These are phyloP conservation scores for Spisula solida DNA, from an alignment of 2,888 invertebrate species.

Conservation along the genomic window DNA sequence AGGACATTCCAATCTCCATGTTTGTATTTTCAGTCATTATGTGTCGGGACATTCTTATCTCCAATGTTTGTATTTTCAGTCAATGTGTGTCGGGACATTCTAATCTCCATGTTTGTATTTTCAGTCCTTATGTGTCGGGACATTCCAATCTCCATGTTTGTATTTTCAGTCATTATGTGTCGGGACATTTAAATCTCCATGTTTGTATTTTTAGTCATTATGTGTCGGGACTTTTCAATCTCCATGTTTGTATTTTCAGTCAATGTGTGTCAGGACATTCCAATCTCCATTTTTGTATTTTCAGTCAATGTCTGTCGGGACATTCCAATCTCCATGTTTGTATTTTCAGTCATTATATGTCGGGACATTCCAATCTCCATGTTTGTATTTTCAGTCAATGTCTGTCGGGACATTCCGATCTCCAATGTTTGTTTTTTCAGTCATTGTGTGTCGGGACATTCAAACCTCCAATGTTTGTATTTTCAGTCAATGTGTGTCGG, in stretches of 20 bases:
- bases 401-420: no score
- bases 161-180: slow-evolving; percentile 94
- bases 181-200: slow-evolving; percentile 98
- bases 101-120: slow-evolving; percentile 98
- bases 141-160: no score
- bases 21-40: no score
- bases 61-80: slow-evolving; percentile 88
- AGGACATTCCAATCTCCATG: slow-evolving; percentile 98
- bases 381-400: no score
- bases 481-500: slow-evolving; percentile 96
- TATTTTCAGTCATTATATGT: slow-evolving; percentile 94
- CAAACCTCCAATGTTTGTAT: slow-evolving; percentile 96
- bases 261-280: slow-evolving; percentile 97
- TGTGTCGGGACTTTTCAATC: no score
- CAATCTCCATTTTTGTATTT: slow-evolving; percentile 98
- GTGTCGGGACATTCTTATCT: no score
- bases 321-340: no score
- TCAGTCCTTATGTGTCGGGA: no score
- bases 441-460: slow-evolving; percentile 98
- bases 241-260: slow-evolving; percentile 88
- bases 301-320: no score
- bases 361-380: slow-evolving; percentile 98
- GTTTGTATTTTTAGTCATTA: no score
- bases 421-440: slow-evolving; percentile 88
- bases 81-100: slow-evolving; percentile 97